Evolutionary conservation across 2,113 vertebrate genomes (phyloP).

Genomic region (Syrmaticus mikado): DNA sequence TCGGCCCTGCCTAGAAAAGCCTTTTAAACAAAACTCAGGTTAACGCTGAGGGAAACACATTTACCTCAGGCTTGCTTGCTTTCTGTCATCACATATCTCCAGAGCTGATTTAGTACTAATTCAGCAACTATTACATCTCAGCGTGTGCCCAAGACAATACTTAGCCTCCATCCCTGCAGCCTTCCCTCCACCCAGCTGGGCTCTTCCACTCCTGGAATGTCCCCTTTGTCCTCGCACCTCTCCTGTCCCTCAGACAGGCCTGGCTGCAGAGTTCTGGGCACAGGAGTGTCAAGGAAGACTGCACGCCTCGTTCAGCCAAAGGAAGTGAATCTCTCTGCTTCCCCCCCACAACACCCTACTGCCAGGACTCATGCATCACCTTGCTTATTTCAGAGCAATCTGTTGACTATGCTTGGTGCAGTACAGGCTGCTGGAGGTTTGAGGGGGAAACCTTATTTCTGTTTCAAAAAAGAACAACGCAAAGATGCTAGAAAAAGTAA

Average conservation of each 20-base stretch:
- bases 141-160: neutral
- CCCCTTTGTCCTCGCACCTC: neutral
- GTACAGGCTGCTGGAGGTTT: too few species aligned
- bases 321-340: neutral
- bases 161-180: rapidly evolving
- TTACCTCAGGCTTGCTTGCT: neutral
- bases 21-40: neutral
- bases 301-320: neutral
- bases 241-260: neutral
- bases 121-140: neutral
- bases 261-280: neutral
- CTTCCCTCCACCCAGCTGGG: neutral
- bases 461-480: neutral
- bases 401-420: too few species aligned
- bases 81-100: neutral
- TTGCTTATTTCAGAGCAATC: neutral
- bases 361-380: neutral
- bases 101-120: neutral
- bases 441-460: neutral
- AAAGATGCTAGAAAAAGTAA: neutral
- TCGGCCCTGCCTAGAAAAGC: neutral
- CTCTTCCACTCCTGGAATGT: neutral
- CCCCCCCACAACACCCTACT: neutral
- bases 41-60: neutral
- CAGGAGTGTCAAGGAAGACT: neutral